Percentiles rank a stretch among this genome's conserved stretches.
Evolutionary conservation across 2,797 vertebrate genomes (phyloP).

Genomic region (Poecilia wingei): DNA sequence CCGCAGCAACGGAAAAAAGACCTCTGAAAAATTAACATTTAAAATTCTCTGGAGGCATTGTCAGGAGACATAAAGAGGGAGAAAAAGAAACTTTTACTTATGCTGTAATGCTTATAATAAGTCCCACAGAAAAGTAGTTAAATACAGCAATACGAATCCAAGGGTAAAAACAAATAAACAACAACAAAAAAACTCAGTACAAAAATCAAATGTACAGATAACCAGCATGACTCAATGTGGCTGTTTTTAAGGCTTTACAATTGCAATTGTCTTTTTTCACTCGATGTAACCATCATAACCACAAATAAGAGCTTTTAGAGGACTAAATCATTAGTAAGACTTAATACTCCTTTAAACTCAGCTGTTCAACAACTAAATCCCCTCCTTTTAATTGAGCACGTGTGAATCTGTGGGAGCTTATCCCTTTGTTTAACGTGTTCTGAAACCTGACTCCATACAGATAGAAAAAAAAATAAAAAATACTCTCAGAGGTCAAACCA

Average conservation of each 20-base stretch:
- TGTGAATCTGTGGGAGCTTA: constrained; percentile 22
- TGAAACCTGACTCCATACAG: not conserved
- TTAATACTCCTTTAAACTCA: constrained; percentile 46
- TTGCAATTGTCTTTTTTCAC: constrained; percentile 22
- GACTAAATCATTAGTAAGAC: constrained; percentile 32
- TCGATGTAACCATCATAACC: constrained; percentile 42
- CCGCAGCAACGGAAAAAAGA: constrained; percentile 19
- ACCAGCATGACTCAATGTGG: constrained; percentile 45
- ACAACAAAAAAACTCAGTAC: constrained; percentile 55
- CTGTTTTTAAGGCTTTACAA: constrained; percentile 29
- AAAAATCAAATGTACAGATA: constrained; percentile 62
- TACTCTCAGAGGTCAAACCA: constrained; percentile 24
- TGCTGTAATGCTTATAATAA: constrained; percentile 76
- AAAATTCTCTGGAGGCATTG: constrained; percentile 57
- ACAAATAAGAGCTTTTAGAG: constrained; percentile 35
- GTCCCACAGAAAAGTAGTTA: constrained; percentile 61
- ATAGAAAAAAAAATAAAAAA: constrained; percentile 24
- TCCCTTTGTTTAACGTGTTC: not conserved
- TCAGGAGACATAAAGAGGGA: constrained; percentile 51
- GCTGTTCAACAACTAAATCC: constrained; percentile 51
- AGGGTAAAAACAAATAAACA: constrained; percentile 32
- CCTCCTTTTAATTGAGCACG: constrained; percentile 17
- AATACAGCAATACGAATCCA: constrained; percentile 61
- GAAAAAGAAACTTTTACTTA: constrained; percentile 67
- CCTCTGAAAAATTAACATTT: constrained; percentile 42